These are phyloP conservation scores for Parascotia fuliginaria DNA, from an alignment of 2,888 invertebrate species.

Conservation along the genomic window DNA sequence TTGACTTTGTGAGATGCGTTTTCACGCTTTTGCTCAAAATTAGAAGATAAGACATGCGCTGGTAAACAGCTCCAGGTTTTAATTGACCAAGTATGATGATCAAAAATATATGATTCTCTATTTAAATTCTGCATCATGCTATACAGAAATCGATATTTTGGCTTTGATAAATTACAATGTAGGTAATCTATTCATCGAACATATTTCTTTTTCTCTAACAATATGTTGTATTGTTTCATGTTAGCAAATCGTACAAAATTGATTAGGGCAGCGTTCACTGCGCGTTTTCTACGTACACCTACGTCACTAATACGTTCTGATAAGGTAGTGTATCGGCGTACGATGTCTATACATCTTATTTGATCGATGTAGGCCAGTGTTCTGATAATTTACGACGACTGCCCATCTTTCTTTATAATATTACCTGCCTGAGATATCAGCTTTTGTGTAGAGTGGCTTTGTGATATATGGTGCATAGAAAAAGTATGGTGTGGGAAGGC, in stretches of 20 bases:
- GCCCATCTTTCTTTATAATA: constrained; percentile 26
- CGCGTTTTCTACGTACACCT: constrained; percentile 1
- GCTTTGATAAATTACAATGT: too few species aligned
- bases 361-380: constrained; percentile 33
- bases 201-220: neutral
- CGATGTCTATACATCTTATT: constrained; percentile 30
- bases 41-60: too few species aligned
- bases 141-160: too few species aligned
- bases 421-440: constrained; percentile 24
- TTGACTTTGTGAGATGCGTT: too few species aligned
- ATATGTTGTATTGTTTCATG: constrained; percentile 2
- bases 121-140: too few species aligned
- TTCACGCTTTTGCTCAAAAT: too few species aligned
- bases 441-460: constrained; percentile 14
- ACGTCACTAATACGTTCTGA: constrained; percentile 20
- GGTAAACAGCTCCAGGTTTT: too few species aligned
- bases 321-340: constrained; percentile 25
- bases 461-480: constrained; percentile 8
- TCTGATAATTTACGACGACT: constrained; percentile 28
- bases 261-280: constrained; percentile 2
- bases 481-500: neutral
- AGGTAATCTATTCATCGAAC: too few species aligned
- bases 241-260: constrained; percentile 1
- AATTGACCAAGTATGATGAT: too few species aligned
- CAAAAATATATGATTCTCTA: too few species aligned